Evolutionary conservation across 35 echinoderm and acorn worm species (phyloP), one percentile per base, ranked within the genome.

Genomic region (Holothuria glaberrima): DNA sequence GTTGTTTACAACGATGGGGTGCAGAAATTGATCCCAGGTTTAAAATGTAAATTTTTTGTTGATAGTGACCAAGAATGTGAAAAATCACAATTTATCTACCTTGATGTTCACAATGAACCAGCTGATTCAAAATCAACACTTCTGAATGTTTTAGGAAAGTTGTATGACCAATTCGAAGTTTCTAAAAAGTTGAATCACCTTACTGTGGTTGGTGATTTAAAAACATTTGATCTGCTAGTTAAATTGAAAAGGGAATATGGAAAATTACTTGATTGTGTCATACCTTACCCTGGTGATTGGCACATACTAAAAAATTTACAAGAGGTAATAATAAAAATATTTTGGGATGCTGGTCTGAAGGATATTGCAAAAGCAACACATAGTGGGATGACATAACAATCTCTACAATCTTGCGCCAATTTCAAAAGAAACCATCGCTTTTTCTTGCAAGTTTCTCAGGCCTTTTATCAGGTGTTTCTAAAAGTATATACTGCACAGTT

Each of bases 31-130:
- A 22, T 67, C 29, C 63, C 63, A 67, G 29, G 63, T 30, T 30
- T 67, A 67, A 67, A 67, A 67, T 67, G 63, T 30, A 67, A 67
- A 30, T 67, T 67, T 67, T 67, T 67, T 67, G 63, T 67, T 6
- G 63, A 67, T 6, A 67, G 63, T 30, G 29, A 22, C 29, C 63
- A 22, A 67, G 6, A 22, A 4, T 67, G 63, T 67, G 63, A 67
- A 16, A 67, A 67, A 30, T 67, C 63, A 30, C 21, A 67, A 67
- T 67, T 67, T 67, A 16, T 67, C 3, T 67, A 67, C 29, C 63
- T 67, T 24, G 63, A 67, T 30, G 29, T 67, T 67, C 63, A 67
- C 16, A 30, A 67, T 67, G 63, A 67, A 16, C 63, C 63, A 6
- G 63, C 63, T 6, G 63, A 67, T 67, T 67, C 63, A 67, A 67